Conservation (phyloP, 2,888 invertebrate species). For the Sylvicola cinctus region DNA sequence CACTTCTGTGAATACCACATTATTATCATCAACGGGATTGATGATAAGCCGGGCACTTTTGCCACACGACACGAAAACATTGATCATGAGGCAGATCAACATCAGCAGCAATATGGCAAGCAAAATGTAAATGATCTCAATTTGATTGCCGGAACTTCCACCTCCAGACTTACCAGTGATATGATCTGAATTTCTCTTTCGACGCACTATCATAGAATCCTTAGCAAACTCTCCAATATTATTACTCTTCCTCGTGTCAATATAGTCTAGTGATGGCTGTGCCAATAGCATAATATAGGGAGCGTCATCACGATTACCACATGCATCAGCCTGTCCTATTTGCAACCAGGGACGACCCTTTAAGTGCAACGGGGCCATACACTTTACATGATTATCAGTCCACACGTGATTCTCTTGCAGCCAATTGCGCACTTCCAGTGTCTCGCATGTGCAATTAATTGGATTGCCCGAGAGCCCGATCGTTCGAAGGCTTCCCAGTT, state of each 20-base stretch:
- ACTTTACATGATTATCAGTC: conserved; percentile 31
- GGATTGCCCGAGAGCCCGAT: conserved; percentile 47
- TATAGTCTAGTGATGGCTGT: conserved; percentile 18
- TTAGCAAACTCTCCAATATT: neutral
- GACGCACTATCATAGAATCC: conserved; percentile 1
- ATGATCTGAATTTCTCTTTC: too few relatives aligned
- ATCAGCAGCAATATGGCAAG: conserved; percentile 39
- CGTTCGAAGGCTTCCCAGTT: conserved; percentile 33
- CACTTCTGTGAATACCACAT: too few relatives aligned
- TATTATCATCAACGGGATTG: too few relatives aligned
- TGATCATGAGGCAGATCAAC: conserved; percentile 39
- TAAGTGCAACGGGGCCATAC: conserved; percentile 30
- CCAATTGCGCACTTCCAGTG: conserved; percentile 38
- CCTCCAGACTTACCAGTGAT: conserved; percentile 25
- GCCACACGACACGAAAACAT: conserved; percentile 40
- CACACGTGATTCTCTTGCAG: conserved; percentile 31
- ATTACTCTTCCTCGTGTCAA: conserved; percentile 38
- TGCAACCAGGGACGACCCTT: conserved; percentile 35
- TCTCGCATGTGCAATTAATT: conserved; percentile 47
- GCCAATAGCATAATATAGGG: conserved; percentile 9
- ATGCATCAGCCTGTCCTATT: conserved; percentile 33
- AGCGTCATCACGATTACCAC: conserved; percentile 20
- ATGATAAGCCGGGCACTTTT: conserved; percentile 37
- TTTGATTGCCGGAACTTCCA: too few relatives aligned
- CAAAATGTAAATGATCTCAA: conserved; percentile 38